Evolutionary conservation across 2,113 vertebrate species (phyloP), one percentile per base, ranked within the genome.

Genomic region (Indicator indicator): DNA sequence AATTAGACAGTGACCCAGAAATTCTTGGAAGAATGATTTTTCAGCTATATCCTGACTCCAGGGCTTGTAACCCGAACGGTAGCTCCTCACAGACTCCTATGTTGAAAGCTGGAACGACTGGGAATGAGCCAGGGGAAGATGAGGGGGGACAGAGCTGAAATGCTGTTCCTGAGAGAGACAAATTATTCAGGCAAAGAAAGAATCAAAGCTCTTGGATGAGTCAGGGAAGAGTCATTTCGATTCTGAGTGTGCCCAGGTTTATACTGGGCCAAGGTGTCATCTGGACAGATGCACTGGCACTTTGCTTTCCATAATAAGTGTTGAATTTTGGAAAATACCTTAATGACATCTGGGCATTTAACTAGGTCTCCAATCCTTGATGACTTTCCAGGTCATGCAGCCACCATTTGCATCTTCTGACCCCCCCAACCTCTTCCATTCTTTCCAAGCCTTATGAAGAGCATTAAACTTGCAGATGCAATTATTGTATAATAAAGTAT

Each of bases 1-100:
- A 98, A 98, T 99, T 99, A 99, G 98, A 98, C 98, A 98, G 90
- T 98, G 98, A 99, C 98, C 99, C 98, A 98, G 98, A 99, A 99
- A 98, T 98, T 96, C 97, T 97, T 98, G 97, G 98, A 97, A 98
- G 98, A 98, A 97, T 97, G 96, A 97, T 95, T 98, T 97, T 97
- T 97, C 92, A 97, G 94, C 95, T 97, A 33, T 77, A 85, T 95
- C 94, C 88, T 95, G n/a, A 95, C 93, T 96, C 97, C 97, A 91
- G 96, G 97, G 97, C 92, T 90, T 89, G 48, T 74, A 94, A 93
- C 80, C 79, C 77, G 87, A 64, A 68, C 4, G 10, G 90, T 77
- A 83, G 65, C 73, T 96, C 74, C 90, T 95, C 6, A 0, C 55
- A 55, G 68, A 79, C 76, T 97, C 77, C 79, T 90, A 5, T 86